Conservation (phyloP, 2,888 invertebrate genomes). For the Cepaea hortensis region DNA sequence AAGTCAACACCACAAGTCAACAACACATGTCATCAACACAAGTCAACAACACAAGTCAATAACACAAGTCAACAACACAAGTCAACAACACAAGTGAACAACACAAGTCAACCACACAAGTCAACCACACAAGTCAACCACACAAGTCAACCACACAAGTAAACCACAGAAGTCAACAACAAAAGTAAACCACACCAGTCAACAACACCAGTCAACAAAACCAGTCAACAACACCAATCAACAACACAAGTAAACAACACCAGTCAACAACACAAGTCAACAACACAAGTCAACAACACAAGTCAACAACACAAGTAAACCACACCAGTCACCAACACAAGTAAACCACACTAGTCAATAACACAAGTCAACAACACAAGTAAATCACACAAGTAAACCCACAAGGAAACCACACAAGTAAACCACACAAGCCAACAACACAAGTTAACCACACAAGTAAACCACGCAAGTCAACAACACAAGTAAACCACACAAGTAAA, state of each 20-base stretch:
- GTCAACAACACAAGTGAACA: background rate
- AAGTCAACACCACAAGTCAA: background rate
- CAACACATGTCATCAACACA: background rate
- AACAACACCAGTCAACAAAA: background rate
- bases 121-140: background rate
- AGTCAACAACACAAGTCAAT: background rate
- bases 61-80: background rate
- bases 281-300: background rate
- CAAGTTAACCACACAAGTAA: too few relatives aligned
- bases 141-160: too few relatives aligned
- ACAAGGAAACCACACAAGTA: slow-evolving; percentile 28
- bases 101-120: background rate
- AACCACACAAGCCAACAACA: background rate
- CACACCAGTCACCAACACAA: too few relatives aligned
- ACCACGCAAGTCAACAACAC: too few relatives aligned
- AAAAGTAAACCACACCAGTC: background rate
- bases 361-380: too few relatives aligned
- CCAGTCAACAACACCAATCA: too few relatives aligned
- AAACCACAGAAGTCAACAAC: too few relatives aligned
- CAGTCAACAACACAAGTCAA: background rate
- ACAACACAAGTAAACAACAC: background rate
- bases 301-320: too few relatives aligned
- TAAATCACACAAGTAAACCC: too few relatives aligned
- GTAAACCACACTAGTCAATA: background rate
- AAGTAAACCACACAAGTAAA: background rate